Base-by-base conservation (phyloP, 2,797 vertebrate species). In the Phoxinus dragarum region DNA sequence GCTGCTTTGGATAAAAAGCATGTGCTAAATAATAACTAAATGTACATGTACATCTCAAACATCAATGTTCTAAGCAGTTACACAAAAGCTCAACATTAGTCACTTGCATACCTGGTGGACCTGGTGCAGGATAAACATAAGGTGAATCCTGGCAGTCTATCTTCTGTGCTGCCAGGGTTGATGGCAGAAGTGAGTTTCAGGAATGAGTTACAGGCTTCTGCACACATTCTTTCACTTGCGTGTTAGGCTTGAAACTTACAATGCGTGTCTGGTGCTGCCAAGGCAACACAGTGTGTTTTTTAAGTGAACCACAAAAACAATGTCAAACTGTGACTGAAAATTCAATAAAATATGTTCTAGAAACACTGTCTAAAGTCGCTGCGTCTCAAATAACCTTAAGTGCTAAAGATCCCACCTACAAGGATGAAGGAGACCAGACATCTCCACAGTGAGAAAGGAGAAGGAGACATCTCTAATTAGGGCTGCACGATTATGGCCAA, bases 181-280 rank as follows among this genome's bases (percentile, higher is more conserved):
- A 74, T 68, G 77, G 84, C 80, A 83, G 56, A 21, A 73, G 74
- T 56, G 36, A 88, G 78, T 84, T 85, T 84, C 66, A 84, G 80
- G 59, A 86, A 85, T 87, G 85, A 90, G 78, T 87, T 85, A 86
- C 75, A 84, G 84, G 49, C 56, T 86, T 82, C 71, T 47, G 72
- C 59, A 61, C 66, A 75, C 78, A 86, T 88, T 85, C 80, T 81
- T 88, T 72, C 80, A 54, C 84, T 61, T 54, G 36, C 0, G 27
- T 67, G 71, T 72, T 44, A 71, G 82, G 27, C 64, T 61, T 42
- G 73, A 66, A 49, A 74, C 42, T 40, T 79, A 76, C 87, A 73
- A 82, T 47, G 44, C 3, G 36, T 73, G 40, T 72, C 84, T 31
- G 52, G 36, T 6, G 38, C 73, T 71, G 80, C 47, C 72, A 77